Conservation (phyloP, 2,113 vertebrate genomes). For the Panthera uncia region DNA sequence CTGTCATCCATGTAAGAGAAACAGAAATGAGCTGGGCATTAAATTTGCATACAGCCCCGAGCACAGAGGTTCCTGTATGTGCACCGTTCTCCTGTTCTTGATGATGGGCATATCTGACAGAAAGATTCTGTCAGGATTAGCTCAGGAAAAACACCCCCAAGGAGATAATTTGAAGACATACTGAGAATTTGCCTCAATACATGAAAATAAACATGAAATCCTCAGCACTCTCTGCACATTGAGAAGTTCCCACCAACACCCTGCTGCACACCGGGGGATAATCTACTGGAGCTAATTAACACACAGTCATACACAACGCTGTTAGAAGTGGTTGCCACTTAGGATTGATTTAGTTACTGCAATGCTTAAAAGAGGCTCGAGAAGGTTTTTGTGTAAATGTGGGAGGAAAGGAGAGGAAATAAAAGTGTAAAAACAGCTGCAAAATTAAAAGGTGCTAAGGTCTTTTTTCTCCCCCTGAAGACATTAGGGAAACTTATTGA, state of each 20-base stretch:
- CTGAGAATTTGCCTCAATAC: slow-evolving; percentile 86
- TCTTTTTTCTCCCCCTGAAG: not conserved
- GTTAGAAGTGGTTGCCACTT: slow-evolving; percentile 80
- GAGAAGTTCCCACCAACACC: slow-evolving; percentile 81
- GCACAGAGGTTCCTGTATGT: slow-evolving; percentile 83
- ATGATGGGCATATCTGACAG: slow-evolving; percentile 88
- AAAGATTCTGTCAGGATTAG: slow-evolving; percentile 88
- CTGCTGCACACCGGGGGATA: slow-evolving; percentile 79
- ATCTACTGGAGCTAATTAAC: slow-evolving; percentile 88
- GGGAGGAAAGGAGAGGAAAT: slow-evolving; percentile 51
- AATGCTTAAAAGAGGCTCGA: slow-evolving; percentile 75
- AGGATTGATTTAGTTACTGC: slow-evolving; percentile 82
- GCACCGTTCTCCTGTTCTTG: slow-evolving; percentile 83
- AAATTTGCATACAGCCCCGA: slow-evolving; percentile 89
- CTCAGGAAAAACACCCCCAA: slow-evolving; percentile 86
- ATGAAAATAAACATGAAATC: slow-evolving; percentile 87
- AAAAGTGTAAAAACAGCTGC: slow-evolving; percentile 74
- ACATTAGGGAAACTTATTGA: slow-evolving; percentile 39
- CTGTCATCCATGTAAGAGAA: slow-evolving; percentile 86
- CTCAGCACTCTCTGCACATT: slow-evolving; percentile 73
- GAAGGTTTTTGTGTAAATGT: slow-evolving; percentile 75
- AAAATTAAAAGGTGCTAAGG: slow-evolving; percentile 69
- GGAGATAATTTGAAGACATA: slow-evolving; percentile 89
- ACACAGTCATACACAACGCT: slow-evolving; percentile 67
- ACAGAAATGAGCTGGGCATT: slow-evolving; percentile 88